A percentile compares a stretch with the other conserved stretches of the same genome.
Conservation (phyloP, 2,797 vertebrate genomes). For the Myiotriccus ornatus region DNA sequence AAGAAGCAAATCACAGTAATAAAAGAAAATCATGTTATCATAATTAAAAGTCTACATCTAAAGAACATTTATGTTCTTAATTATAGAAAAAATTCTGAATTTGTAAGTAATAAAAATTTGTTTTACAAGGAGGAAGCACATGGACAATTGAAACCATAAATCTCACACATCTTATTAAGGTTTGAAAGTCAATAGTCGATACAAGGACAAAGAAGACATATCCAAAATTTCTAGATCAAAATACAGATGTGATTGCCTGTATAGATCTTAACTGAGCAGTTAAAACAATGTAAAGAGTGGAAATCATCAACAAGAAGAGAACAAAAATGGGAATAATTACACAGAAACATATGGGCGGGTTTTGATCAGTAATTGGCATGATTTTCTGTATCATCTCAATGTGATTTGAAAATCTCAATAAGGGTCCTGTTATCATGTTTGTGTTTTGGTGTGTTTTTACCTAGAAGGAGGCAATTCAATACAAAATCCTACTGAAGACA, state of each 20-base stretch:
- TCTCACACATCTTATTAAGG: not conserved
- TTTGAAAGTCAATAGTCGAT: not conserved
- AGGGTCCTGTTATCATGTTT: not conserved
- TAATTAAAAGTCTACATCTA: not conserved
- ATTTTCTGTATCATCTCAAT: not conserved
- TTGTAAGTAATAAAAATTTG: not conserved
- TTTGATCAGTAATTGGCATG: not conserved
- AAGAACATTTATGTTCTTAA: not conserved
- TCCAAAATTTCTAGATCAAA: not conserved
- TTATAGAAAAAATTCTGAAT: not conserved
- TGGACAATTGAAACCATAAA: not conserved
- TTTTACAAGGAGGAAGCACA: not conserved
- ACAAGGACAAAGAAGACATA: not conserved
- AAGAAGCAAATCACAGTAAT: not conserved
- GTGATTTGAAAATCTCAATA: not conserved
- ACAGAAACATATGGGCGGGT: not conserved
- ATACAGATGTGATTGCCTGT: not conserved
- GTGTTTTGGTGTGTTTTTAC: not conserved
- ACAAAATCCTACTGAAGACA: not conserved
- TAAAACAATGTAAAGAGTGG: not conserved
- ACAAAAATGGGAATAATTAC: not conserved
- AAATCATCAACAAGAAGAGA: not conserved
- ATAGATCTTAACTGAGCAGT: not conserved
- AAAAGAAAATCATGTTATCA: not conserved
- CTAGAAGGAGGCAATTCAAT: not conserved